These are phyloP conservation scores for Columba guinea DNA, from an alignment of 2,797 vertebrate genomes.

Conservation along the genomic window DNA sequence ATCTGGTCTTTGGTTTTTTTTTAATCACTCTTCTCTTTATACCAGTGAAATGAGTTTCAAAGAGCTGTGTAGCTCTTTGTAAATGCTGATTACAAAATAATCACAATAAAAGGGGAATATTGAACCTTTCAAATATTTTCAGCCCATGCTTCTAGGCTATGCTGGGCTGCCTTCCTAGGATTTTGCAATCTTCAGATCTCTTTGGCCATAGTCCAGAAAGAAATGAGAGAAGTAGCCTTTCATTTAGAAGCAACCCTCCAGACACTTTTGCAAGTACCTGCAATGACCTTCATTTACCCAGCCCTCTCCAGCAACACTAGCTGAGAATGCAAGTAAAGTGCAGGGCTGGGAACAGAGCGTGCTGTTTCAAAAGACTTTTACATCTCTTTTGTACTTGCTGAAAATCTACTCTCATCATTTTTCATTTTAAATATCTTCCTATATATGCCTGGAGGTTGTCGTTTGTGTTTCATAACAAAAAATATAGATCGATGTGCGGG, in stretches of 20 bases:
- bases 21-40: slow-evolving; percentile 20
- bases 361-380: slow-evolving; percentile 53
- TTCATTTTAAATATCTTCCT: slow-evolving; percentile 37
- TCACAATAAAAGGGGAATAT: neutral
- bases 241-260: slow-evolving; percentile 25
- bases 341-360: slow-evolving; percentile 20
- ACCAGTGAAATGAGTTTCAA: slow-evolving; percentile 34
- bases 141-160: neutral
- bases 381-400: slow-evolving; percentile 8
- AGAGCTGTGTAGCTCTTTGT: slow-evolving; percentile 3
- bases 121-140: slow-evolving; percentile 14
- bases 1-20: slow-evolving; percentile 23
- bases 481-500: neutral
- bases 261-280: slow-evolving; percentile 1
- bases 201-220: slow-evolving; percentile 10
- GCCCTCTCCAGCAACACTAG: neutral
- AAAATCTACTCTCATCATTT: slow-evolving; percentile 25
- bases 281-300: slow-evolving; percentile 51
- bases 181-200: slow-evolving; percentile 22
- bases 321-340: slow-evolving; percentile 4
- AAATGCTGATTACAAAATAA: slow-evolving; percentile 17
- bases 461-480: slow-evolving; percentile 13
- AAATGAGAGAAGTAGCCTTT: slow-evolving; percentile 48
- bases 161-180: neutral
- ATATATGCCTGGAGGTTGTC: neutral